phyloP scores from a whole-genome alignment of 1,140 invertebrate genomes.

The Dufourea novaeangliae region DNA sequence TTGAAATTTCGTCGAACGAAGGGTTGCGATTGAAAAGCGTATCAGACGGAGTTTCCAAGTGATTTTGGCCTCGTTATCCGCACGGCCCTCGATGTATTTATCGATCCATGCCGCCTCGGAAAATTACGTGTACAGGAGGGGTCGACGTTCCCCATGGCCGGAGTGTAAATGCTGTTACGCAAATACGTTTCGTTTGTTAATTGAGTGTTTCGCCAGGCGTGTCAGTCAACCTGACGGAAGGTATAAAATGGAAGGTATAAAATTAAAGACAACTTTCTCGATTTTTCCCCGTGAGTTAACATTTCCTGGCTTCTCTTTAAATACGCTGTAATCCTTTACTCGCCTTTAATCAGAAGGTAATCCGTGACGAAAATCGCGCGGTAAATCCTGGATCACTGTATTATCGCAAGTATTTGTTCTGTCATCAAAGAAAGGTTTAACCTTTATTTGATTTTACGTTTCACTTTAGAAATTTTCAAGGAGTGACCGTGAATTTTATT shows the following conservation, averaged over 20 bases:
- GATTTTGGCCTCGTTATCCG: slow-evolving; percentile 5
- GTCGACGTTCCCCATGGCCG: not conserved
- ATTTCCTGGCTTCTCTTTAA: too few relatives aligned
- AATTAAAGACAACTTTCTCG: not conserved
- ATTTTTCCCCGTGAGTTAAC: not conserved
- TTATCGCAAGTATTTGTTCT: too few relatives aligned
- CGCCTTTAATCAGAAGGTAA: too few relatives aligned
- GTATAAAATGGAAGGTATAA: not conserved
- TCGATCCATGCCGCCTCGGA: not conserved
- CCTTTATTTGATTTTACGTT: too few relatives aligned
- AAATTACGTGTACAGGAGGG: not conserved
- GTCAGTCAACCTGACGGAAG: slow-evolving; percentile 17
- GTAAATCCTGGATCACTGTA: too few relatives aligned
- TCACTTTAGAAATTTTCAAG: too few relatives aligned
- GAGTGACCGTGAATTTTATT: too few relatives aligned
- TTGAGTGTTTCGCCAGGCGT: not conserved
- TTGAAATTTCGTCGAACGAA: slow-evolving; percentile 10
- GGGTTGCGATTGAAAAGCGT: not conserved
- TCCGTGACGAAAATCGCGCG: too few relatives aligned
- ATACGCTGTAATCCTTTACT: too few relatives aligned
- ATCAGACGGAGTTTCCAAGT: not conserved
- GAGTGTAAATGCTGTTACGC: slow-evolving; percentile 9
- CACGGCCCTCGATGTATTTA: not conserved
- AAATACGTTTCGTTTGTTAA: slow-evolving; percentile 17
- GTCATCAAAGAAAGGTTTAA: too few relatives aligned